Conservation (phyloP, 1,140 invertebrate species). For the Tetragnatha versicolor region DNA sequence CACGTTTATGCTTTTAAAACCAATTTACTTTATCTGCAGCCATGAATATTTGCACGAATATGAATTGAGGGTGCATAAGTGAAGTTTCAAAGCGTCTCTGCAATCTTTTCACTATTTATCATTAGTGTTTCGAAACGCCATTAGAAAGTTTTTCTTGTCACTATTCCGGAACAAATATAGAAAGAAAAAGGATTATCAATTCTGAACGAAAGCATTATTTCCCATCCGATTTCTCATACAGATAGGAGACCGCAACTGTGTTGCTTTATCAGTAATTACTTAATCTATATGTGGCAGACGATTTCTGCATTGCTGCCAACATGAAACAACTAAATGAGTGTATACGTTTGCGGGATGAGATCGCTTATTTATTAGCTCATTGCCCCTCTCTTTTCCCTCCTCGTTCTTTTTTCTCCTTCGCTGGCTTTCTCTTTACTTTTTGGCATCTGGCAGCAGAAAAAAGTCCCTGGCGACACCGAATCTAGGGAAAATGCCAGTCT, state of each 20-base stretch:
- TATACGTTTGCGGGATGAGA: constrained; percentile 18
- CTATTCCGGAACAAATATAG: background rate
- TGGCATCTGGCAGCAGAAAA: constrained; percentile 19
- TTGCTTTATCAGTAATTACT: constrained; percentile 41
- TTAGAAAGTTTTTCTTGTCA: too few species aligned
- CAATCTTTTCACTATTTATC: too few species aligned
- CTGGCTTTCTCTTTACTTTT: too few species aligned
- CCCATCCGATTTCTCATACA: background rate
- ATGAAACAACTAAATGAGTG: constrained; percentile 26
- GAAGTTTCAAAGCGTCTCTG: too few species aligned
- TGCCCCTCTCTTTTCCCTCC: background rate
- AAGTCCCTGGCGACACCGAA: background rate
- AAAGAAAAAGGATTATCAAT: background rate
- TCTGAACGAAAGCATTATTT: background rate
- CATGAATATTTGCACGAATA: too few species aligned
- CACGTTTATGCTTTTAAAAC: too few species aligned
- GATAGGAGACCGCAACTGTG: background rate
- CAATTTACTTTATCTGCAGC: too few species aligned
- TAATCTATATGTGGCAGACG: constrained; percentile 26
- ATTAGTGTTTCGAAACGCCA: too few species aligned
- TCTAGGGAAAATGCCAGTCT: background rate
- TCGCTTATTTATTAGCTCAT: constrained; percentile 40
- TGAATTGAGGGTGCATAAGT: too few species aligned
- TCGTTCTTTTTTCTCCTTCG: too few species aligned
- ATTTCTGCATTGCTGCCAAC: constrained; percentile 12